phyloP scores from a whole-genome alignment of 2,113 vertebrate genomes.

The Rhinogobius similis region DNA sequence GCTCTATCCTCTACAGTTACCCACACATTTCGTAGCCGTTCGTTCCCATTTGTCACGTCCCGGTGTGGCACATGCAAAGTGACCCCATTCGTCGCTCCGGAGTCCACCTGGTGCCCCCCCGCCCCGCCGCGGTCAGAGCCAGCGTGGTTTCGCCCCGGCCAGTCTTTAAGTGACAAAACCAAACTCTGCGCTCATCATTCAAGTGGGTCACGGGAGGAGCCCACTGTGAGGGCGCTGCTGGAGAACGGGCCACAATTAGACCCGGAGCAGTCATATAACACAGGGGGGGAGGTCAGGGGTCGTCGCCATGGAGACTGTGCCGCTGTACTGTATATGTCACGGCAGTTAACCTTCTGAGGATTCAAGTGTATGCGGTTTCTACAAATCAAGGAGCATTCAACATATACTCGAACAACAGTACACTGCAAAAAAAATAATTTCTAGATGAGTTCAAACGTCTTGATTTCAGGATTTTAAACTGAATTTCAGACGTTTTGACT shows the following conservation, averaged over 20 bases:
- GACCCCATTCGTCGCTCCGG: conserved; percentile 52
- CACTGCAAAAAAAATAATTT: too few relatives aligned
- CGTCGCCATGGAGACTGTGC: conserved; percentile 48
- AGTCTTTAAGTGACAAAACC: conserved; percentile 62
- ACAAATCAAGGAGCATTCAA: too few relatives aligned
- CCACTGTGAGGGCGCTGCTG: neutral
- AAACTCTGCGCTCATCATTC: conserved; percentile 69
- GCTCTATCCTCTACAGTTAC: neutral
- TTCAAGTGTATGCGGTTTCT: neutral
- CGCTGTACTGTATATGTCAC: conserved; percentile 38
- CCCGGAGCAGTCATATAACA: conserved; percentile 16
- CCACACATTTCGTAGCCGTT: neutral
- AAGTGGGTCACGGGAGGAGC: conserved; percentile 42
- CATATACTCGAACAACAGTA: too few relatives aligned
- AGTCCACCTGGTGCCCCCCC: conserved; percentile 28
- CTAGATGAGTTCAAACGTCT: too few relatives aligned
- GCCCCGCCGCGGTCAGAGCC: conserved; percentile 30
- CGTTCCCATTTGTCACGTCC: conserved; percentile 24
- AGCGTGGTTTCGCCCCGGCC: conserved; percentile 33
- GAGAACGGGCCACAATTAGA: conserved; percentile 48
- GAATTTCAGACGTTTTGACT: too few relatives aligned
- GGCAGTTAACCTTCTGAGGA: neutral
- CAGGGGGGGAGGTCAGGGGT: conserved; percentile 31
- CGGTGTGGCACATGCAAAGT: conserved; percentile 35
- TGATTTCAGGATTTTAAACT: too few relatives aligned